A percentile compares a stretch with the other conserved stretches of the same genome.
These are phyloP conservation scores for Salvelinus namaycush DNA, from an alignment of 2,113 vertebrate genomes.

Conservation along the genomic window DNA sequence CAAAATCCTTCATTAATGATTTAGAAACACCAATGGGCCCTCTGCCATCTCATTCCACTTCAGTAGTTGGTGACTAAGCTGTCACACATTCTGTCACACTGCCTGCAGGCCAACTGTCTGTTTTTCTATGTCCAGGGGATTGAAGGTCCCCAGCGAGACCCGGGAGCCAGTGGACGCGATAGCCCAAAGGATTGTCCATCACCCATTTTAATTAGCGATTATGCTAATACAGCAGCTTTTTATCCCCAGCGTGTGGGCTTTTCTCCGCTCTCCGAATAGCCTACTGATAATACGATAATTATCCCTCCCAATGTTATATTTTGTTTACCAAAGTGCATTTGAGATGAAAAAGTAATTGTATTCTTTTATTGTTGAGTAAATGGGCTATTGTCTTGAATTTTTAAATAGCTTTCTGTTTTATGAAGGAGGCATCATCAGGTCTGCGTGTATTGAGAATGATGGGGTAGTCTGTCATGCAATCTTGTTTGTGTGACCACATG, in stretches of 20 bases:
- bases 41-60: background rate
- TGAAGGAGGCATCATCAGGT: too few relatives aligned
- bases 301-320: background rate
- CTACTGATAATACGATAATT: background rate
- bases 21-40: background rate
- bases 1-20: too few relatives aligned
- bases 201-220: conserved; percentile 56
- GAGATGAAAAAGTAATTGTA: too few relatives aligned
- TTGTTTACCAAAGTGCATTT: background rate
- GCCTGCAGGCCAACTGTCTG: background rate
- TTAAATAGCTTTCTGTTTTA: too few relatives aligned
- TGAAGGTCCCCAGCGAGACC: conserved; percentile 57
- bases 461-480: background rate
- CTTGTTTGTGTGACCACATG: background rate
- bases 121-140: conserved; percentile 51
- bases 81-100: background rate
- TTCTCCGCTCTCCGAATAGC: background rate
- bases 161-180: conserved; percentile 62
- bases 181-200: conserved; percentile 69
- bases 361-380: too few relatives aligned
- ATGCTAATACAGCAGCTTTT: conserved; percentile 50
- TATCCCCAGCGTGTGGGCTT: background rate
- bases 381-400: too few relatives aligned
- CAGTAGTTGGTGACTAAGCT: conserved; percentile 1
- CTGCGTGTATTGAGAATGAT: background rate